Evolutionary conservation across 2,113 vertebrate species (phyloP).

Genomic region (Myrmecophaga tridactyla): DNA sequence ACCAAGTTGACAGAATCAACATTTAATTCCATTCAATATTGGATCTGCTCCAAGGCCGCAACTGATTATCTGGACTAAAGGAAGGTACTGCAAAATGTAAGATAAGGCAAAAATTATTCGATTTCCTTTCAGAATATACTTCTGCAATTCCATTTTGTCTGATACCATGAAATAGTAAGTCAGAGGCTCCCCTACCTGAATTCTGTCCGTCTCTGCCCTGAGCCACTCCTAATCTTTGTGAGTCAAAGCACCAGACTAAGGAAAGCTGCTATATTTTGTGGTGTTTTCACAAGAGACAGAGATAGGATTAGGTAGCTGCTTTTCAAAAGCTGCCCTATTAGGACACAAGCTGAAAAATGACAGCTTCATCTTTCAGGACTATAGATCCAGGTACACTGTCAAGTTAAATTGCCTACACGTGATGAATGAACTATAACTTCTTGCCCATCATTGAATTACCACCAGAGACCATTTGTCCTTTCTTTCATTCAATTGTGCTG

Average conservation of each 20-base stretch:
- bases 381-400: not conserved
- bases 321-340: not conserved
- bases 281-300: not conserved
- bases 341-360: not conserved
- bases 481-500: not conserved
- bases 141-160: not conserved
- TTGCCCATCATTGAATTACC: not conserved
- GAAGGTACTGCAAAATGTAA: slow-evolving; percentile 22
- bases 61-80: slow-evolving; percentile 10
- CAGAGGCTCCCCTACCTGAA: not conserved
- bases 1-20: slow-evolving; percentile 39
- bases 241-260: not conserved
- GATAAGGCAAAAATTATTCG: slow-evolving; percentile 54
- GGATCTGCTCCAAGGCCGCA: slow-evolving; percentile 11
- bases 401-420: not conserved
- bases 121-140: not conserved
- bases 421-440: not conserved
- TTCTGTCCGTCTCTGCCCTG: not conserved
- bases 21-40: slow-evolving; percentile 38
- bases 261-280: not conserved
- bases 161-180: not conserved
- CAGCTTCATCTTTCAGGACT: not conserved
- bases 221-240: not conserved
- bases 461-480: not conserved
- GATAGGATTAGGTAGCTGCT: too few relatives aligned